These are phyloP conservation scores for Anastrepha obliqua DNA, from an alignment of 1,140 invertebrate genomes.

Conservation along the genomic window DNA sequence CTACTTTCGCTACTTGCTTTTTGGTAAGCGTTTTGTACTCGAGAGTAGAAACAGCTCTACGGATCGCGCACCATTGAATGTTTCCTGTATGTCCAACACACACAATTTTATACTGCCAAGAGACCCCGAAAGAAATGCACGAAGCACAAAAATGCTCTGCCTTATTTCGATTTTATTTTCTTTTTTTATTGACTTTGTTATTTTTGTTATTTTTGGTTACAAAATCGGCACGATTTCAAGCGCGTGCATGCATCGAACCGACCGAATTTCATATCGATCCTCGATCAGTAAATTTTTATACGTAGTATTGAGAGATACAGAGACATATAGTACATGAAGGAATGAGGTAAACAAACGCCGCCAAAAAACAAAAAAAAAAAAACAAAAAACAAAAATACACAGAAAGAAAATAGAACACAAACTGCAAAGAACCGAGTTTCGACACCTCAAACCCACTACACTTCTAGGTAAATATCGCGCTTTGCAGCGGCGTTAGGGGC, in stretches of 20 bases:
- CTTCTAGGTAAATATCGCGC: background rate
- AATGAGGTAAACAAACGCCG: background rate
- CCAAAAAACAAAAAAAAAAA: background rate
- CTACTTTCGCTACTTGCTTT: conserved; percentile 2
- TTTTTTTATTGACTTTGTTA: background rate
- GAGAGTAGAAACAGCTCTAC: conserved; percentile 34
- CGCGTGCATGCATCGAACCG: conserved; percentile 10
- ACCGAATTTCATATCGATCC: background rate
- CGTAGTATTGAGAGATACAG: background rate
- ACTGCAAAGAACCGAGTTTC: conserved; percentile 15
- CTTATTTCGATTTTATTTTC: background rate
- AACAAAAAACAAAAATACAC: background rate
- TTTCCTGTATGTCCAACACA: conserved; percentile 20
- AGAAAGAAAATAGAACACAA: background rate
- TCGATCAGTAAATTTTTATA: conserved; percentile 14
- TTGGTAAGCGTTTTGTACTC: background rate
- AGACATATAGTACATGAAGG: background rate
- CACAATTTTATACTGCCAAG: conserved; percentile 33
- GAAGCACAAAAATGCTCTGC: conserved; percentile 36
- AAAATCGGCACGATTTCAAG: conserved; percentile 15
- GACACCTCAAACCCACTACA: background rate
- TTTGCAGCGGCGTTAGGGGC: background rate
- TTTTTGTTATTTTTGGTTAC: background rate
- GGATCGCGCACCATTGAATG: conserved; percentile 29
- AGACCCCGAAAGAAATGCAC: conserved; percentile 21